Conservation (phyloP, 2,888 invertebrate species). For the Herminia tarsipennalis region DNA sequence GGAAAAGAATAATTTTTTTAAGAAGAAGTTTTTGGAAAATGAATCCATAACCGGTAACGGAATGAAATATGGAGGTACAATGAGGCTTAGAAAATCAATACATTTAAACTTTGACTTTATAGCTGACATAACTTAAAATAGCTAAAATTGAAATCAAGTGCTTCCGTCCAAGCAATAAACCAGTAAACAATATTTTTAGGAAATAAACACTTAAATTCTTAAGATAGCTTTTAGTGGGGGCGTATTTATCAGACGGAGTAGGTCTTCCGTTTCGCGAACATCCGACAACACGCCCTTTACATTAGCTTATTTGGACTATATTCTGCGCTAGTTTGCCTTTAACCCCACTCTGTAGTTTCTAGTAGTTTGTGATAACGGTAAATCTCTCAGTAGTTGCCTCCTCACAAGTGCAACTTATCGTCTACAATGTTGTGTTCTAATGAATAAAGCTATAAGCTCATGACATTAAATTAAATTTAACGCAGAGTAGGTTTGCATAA, state of each 20-base stretch:
- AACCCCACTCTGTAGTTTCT: slow-evolving; percentile 22
- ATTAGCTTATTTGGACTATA: slow-evolving; percentile 36
- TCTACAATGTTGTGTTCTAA: no score
- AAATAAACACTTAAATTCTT: slow-evolving; percentile 40
- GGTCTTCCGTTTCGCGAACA: slow-evolving; percentile 42
- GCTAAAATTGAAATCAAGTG: neutral
- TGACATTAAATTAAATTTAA: no score
- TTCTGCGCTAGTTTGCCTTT: slow-evolving; percentile 29
- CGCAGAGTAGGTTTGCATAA: no score
- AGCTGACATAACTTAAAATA: no score
- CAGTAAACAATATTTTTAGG: slow-evolving; percentile 29
- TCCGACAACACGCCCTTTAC: slow-evolving; percentile 49
- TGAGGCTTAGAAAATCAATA: no score
- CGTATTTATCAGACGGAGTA: slow-evolving; percentile 42
- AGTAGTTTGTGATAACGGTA: slow-evolving; percentile 35
- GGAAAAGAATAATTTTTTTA: no score
- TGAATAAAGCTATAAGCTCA: no score
- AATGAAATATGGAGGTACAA: no score
- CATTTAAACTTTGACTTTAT: no score
- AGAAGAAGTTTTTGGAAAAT: no score
- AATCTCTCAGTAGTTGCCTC: slow-evolving; percentile 31
- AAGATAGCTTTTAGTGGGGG: slow-evolving; percentile 45
- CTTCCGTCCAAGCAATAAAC: neutral
- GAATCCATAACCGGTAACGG: no score
- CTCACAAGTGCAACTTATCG: slow-evolving; percentile 19